Conservation (phyloP, 2,888 invertebrate species). For the Diachrysia chrysitis region DNA sequence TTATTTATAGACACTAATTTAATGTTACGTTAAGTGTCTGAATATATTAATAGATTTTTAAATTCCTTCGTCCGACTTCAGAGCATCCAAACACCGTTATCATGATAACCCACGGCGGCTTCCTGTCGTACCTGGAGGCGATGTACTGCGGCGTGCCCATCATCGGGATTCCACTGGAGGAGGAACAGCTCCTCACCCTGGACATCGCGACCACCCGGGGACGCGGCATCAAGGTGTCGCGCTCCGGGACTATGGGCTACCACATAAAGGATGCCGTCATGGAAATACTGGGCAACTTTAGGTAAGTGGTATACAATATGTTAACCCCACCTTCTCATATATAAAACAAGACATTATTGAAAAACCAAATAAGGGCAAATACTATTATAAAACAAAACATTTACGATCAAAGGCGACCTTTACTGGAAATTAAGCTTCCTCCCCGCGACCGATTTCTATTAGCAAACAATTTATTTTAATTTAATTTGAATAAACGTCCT, state of each 20-base stretch:
- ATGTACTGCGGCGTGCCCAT: slow-evolving; percentile 72
- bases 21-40: no score
- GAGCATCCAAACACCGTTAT: slow-evolving; percentile 71
- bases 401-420: not conserved
- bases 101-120: slow-evolving; percentile 68
- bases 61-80: no score
- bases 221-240: slow-evolving; percentile 63
- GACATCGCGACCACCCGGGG: slow-evolving; percentile 60
- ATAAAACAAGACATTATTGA: not conserved
- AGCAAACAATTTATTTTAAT: not conserved
- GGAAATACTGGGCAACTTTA: slow-evolving; percentile 65
- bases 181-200: slow-evolving; percentile 69
- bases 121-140: slow-evolving; percentile 68
- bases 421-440: not conserved
- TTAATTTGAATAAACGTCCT: not conserved
- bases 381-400: not conserved
- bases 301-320: slow-evolving; percentile 56
- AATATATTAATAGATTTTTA: no score
- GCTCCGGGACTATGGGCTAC: slow-evolving; percentile 56
- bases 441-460: slow-evolving; percentile 1
- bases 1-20: no score
- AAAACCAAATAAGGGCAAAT: not conserved
- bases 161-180: slow-evolving; percentile 67
- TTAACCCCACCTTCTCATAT: not conserved
- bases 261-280: slow-evolving; percentile 64